A percentile compares a stretch with the other conserved stretches of the same genome.
phyloP scores from a whole-genome alignment of 2,888 invertebrate species.

The Apamea sordens region DNA sequence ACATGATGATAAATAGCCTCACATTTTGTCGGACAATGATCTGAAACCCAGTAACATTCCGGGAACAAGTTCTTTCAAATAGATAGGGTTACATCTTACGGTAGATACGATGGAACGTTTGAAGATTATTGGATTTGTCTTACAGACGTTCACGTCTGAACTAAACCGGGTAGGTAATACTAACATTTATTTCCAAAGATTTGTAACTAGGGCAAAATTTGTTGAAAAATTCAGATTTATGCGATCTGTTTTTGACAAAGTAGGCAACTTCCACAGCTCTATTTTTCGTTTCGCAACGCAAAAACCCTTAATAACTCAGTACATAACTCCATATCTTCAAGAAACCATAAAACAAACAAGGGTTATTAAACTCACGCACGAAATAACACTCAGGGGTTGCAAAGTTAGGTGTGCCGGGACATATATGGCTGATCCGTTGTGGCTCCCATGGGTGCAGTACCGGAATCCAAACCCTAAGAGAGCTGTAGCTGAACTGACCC shows the following conservation, averaged over 20 bases:
- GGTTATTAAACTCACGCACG: conserved; percentile 54
- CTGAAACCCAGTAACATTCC: conserved; percentile 43
- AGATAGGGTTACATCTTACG: conserved; percentile 25
- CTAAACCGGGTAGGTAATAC: background rate
- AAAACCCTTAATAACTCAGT: conserved; percentile 5
- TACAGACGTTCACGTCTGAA: conserved; percentile 19
- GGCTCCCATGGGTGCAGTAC: conserved; percentile 54
- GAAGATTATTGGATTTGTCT: conserved; percentile 39
- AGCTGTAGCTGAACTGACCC: conserved; percentile 58
- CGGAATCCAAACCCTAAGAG: conserved; percentile 45
- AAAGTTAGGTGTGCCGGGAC: conserved; percentile 50
- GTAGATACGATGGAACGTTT: conserved; percentile 16
- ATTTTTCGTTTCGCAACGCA: background rate
- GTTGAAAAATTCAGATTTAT: background rate
- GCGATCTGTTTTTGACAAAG: background rate
- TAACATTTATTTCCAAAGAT: conserved; percentile 13
- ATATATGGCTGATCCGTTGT: conserved; percentile 56
- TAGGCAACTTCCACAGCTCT: background rate
- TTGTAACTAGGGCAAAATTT: background rate
- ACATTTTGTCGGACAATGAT: conserved; percentile 50
- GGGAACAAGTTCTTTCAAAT: conserved; percentile 31
- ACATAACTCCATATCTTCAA: conserved; percentile 24
- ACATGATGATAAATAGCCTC: conserved; percentile 57
- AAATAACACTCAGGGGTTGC: conserved; percentile 45
- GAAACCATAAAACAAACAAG: conserved; percentile 49